phyloP scores from a whole-genome alignment of 2,797 vertebrate genomes.

The Ctenosaura bakeri region DNA sequence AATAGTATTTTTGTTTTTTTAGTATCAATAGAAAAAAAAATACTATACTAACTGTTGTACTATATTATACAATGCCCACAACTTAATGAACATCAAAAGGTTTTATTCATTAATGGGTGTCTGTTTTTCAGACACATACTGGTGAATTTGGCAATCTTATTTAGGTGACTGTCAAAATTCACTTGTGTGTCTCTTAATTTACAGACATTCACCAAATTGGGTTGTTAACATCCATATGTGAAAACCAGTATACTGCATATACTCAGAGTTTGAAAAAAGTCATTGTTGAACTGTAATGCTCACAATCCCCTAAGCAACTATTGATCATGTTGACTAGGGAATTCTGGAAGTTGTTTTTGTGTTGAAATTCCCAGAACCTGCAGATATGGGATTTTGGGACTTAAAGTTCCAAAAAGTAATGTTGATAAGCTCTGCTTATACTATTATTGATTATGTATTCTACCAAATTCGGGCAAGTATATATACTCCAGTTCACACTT shows the following conservation, averaged over 20 bases:
- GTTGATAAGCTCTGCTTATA: background rate
- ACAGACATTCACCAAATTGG: background rate
- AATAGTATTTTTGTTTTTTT: background rate
- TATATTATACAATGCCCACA: background rate
- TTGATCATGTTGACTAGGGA: too few species aligned
- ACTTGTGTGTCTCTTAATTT: background rate
- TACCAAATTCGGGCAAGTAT: slow-evolving; percentile 8
- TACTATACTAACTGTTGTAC: background rate
- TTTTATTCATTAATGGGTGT: background rate
- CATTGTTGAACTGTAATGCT: too few species aligned
- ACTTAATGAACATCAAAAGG: background rate
- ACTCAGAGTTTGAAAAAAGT: background rate
- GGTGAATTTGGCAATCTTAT: background rate
- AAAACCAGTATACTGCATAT: background rate
- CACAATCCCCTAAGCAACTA: too few species aligned
- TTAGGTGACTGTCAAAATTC: slow-evolving; percentile 3
- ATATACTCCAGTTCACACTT: slow-evolving; percentile 30
- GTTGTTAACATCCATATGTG: background rate
- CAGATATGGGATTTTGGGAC: too few species aligned
- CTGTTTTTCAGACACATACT: background rate
- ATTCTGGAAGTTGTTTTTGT: background rate
- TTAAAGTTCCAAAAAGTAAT: too few species aligned
- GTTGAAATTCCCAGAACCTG: too few species aligned
- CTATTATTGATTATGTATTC: background rate
- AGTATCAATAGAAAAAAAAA: background rate